These are phyloP conservation scores for Leucoraja erinaceus DNA, from an alignment of 2,113 vertebrate genomes.

Conservation along the genomic window DNA sequence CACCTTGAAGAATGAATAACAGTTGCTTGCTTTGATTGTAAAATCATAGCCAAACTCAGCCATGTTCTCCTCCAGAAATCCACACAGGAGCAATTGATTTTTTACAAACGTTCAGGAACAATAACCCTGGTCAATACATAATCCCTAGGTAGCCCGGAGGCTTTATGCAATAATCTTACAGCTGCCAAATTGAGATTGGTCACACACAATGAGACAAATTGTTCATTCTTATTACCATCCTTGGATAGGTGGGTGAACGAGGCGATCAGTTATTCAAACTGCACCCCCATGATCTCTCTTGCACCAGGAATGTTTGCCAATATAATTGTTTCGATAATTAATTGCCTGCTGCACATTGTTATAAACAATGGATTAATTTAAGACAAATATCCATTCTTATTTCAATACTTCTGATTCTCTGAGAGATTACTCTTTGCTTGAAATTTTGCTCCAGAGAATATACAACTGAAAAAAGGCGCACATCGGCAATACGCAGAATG, in stretches of 20 bases:
- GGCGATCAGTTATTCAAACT: background rate
- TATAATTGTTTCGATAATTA: background rate
- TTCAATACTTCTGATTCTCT: background rate
- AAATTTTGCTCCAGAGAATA: background rate
- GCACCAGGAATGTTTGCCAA: background rate
- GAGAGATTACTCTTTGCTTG: background rate
- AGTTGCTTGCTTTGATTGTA: background rate
- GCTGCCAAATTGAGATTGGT: background rate
- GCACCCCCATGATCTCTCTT: background rate
- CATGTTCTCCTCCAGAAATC: background rate
- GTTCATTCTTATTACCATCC: background rate
- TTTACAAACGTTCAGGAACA: background rate
- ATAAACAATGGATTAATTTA: background rate
- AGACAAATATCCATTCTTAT: background rate
- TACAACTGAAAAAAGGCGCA: background rate
- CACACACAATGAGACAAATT: background rate
- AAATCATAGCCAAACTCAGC: background rate
- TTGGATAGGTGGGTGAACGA: background rate
- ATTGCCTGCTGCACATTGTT: background rate
- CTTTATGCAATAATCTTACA: background rate
- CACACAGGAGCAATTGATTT: background rate
- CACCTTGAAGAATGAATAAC: background rate
- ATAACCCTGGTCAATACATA: background rate
- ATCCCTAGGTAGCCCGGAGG: background rate
- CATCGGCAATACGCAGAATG: too few relatives aligned